A percentile compares a stretch with the other conserved stretches of the same genome.
phyloP scores from a whole-genome alignment of 2,797 vertebrate genomes.

The Phyllotis vaccarum region DNA sequence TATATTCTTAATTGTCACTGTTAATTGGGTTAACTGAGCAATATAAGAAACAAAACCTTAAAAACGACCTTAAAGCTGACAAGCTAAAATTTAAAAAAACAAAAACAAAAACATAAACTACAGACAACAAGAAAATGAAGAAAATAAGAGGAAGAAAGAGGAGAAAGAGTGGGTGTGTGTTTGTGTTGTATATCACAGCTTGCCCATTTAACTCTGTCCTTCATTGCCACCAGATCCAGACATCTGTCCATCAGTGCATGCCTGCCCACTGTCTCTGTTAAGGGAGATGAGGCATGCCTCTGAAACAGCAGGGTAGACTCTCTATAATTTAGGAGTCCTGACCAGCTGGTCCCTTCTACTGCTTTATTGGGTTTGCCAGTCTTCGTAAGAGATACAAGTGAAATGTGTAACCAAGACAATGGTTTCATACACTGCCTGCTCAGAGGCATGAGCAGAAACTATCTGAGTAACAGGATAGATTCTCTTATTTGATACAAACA shows the following conservation, averaged over 20 bases:
- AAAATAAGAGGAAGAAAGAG: neutral
- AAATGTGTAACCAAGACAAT: neutral
- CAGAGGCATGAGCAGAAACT: conserved; percentile 7
- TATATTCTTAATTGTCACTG: conserved; percentile 41
- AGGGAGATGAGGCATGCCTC: neutral
- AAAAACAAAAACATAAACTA: conserved; percentile 25
- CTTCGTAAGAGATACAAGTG: neutral
- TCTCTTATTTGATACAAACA: neutral
- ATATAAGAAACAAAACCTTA: conserved; percentile 20
- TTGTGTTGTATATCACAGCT: neutral
- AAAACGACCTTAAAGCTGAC: conserved; percentile 7
- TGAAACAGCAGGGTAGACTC: neutral
- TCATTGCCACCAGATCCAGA: neutral
- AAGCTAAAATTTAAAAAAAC: conserved; percentile 25
- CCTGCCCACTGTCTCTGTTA: neutral
- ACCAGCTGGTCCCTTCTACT: no score
- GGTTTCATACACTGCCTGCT: neutral
- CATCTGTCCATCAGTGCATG: neutral
- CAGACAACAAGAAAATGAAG: neutral
- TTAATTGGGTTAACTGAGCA: neutral
- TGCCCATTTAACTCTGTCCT: neutral
- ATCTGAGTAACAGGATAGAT: neutral
- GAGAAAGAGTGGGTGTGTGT: neutral
- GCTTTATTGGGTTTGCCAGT: neutral
- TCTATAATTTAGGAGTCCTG: neutral